Base-by-base conservation (phyloP, 2,888 invertebrate genomes). In the Temnothorax unifasciatus region DNA sequence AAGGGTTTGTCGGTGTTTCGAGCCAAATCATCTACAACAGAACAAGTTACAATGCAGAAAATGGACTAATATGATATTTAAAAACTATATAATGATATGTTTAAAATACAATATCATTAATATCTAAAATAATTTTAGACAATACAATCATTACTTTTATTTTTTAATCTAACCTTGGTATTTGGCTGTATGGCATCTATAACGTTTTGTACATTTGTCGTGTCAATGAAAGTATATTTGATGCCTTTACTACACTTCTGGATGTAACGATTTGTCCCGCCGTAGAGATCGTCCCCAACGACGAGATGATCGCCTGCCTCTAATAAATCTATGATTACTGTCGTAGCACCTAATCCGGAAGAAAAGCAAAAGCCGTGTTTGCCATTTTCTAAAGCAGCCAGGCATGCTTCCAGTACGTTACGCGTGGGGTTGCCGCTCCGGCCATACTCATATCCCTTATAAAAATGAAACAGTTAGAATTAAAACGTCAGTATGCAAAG, bases 1-100 rank as follows among this genome's bases (percentile, higher is more conserved):
- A 95, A 0, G 99, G 99, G 95, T 99, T 99, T n/a, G 99, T 99
- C 0, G 99, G 99, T 0, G 98, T 97, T 95, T 99, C 99, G 86
- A 99, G 95, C 99, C 99, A 99, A 59, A 99, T 96, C 95, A 98
- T 95, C 97, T 97, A 92, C 63, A 96, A 66, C 13, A 86, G 21
- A 96, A 44, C 13, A 86, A 18, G 18, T 63, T 57, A 15, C 15
- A 59, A 59, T 59, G 25, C 9, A 59, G 2, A 64, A 74, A 44
- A 29, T 44, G 1, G 21, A 25, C 11, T 21, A 3, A 73, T 8
- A n/a, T 68, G 29, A 29, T 29, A 29, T 29, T 29, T 41, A 15
- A 18, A 63, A 21, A 41, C 34, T 29, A 5, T 21, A 13, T 3
- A 34, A 68, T 68, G 44, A 15, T 44, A 13, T 5, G 41, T 50